phyloP scores from a whole-genome alignment of 2,888 invertebrate genomes.

The Phaedon cochleariae region DNA sequence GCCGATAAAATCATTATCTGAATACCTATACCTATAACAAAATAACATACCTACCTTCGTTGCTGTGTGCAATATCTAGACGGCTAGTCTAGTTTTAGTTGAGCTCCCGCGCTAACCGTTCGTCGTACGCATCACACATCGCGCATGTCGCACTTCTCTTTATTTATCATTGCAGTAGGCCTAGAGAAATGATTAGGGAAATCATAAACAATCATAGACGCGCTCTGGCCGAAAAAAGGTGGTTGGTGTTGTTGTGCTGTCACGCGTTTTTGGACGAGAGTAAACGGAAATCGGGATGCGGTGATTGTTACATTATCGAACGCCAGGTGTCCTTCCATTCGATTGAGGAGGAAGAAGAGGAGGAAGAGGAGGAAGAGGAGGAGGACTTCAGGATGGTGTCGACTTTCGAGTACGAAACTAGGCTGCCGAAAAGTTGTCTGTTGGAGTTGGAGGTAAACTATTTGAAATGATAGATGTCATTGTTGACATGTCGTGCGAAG shows the following conservation, averaged over 20 bases:
- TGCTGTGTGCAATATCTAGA: too few relatives aligned
- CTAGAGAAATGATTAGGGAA: constrained; percentile 37
- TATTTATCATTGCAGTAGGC: constrained; percentile 27
- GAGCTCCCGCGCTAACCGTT: too few relatives aligned
- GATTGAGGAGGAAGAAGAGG: not conserved
- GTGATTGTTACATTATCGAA: constrained; percentile 25
- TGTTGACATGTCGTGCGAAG: too few relatives aligned
- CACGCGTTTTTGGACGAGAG: constrained; percentile 1
- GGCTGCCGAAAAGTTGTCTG: constrained; percentile 38
- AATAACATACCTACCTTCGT: too few relatives aligned
- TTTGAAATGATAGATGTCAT: not conserved
- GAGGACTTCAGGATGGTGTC: constrained; percentile 29
- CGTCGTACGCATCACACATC: constrained; percentile 20
- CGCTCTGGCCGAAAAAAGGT: constrained; percentile 33
- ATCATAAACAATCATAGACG: constrained; percentile 40
- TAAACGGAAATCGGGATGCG: constrained; percentile 18
- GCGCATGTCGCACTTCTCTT: constrained; percentile 34
- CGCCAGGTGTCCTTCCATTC: not conserved
- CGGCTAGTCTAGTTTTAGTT: too few relatives aligned
- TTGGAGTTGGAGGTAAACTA: constrained; percentile 40
- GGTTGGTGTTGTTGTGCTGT: constrained; percentile 19
- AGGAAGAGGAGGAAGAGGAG: not conserved
- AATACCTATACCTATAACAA: too few relatives aligned
- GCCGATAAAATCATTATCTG: not conserved
- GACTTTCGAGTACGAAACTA: constrained; percentile 30